Conservation (phyloP, 2,888 invertebrate species). For the Xylocampa areola region DNA sequence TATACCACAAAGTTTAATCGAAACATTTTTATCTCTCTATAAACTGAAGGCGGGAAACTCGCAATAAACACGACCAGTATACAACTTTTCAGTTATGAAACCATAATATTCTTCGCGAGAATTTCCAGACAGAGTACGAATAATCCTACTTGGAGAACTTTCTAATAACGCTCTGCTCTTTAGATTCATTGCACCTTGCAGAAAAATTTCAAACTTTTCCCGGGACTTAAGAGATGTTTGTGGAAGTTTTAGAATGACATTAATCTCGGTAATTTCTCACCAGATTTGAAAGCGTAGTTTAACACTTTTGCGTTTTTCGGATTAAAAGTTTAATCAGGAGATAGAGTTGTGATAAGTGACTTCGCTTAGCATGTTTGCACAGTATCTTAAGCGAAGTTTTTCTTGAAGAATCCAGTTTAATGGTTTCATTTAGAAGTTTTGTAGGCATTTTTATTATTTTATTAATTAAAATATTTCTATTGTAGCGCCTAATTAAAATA, state of each 20-base stretch:
- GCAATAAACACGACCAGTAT: constrained; percentile 56
- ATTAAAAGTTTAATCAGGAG: constrained; percentile 55
- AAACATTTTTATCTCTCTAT: constrained; percentile 54
- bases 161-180: constrained; percentile 79
- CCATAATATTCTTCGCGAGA: constrained; percentile 68
- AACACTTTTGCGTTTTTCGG: constrained; percentile 61
- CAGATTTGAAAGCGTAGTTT: constrained; percentile 68
- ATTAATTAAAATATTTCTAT: too few species aligned
- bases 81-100: constrained; percentile 66
- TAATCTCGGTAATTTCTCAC: constrained; percentile 76
- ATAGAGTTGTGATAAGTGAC: constrained; percentile 42
- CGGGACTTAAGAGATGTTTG: constrained; percentile 75
- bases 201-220: constrained; percentile 78
- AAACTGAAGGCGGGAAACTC: constrained; percentile 44
- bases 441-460: not conserved
- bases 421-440: not conserved
- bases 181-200: constrained; percentile 85
- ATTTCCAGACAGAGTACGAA: constrained; percentile 68
- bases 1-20: constrained; percentile 48
- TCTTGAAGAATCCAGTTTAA: not conserved
- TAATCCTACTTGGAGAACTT: constrained; percentile 80
- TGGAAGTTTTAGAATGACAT: constrained; percentile 79
- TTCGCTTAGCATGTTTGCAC: constrained; percentile 37
- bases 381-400: constrained; percentile 19
- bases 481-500: too few species aligned